A percentile compares a stretch with the other conserved stretches of the same genome.
These are phyloP conservation scores for Melanotaenia boesemani DNA, from an alignment of 2,797 vertebrate species.

Conservation along the genomic window DNA sequence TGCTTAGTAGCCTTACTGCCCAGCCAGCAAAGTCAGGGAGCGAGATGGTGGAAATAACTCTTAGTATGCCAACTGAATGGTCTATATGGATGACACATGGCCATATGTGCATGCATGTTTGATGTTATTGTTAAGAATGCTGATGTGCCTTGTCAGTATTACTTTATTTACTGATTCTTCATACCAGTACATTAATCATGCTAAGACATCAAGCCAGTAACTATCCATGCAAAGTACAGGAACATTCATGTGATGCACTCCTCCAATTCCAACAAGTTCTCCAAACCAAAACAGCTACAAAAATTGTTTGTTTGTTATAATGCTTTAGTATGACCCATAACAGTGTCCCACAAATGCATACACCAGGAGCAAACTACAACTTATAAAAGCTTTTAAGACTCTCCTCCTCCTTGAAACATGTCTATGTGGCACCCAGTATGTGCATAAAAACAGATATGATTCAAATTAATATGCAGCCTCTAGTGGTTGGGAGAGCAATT, in stretches of 20 bases:
- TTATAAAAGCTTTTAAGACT: too few species aligned
- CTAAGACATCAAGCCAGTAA: neutral
- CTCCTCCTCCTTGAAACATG: too few species aligned
- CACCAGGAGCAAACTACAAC: too few species aligned
- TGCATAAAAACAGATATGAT: too few species aligned
- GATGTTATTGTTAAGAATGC: slow-evolving; percentile 6
- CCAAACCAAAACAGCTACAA: neutral
- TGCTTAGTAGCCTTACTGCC: slow-evolving; percentile 87
- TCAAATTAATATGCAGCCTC: too few species aligned
- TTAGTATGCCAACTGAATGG: slow-evolving; percentile 68
- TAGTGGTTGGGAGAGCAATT: too few species aligned
- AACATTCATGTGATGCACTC: neutral
- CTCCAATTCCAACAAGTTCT: neutral
- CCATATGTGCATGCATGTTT: slow-evolving; percentile 11
- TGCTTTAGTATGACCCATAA: too few species aligned
- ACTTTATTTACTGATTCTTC: slow-evolving; percentile 29
- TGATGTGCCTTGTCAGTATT: slow-evolving; percentile 27
- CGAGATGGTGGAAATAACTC: slow-evolving; percentile 80
- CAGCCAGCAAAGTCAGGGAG: slow-evolving; percentile 84
- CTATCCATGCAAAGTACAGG: neutral
- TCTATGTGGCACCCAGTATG: too few species aligned
- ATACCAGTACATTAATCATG: neutral
- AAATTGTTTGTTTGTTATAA: too few species aligned
- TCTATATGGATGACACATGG: slow-evolving; percentile 10
- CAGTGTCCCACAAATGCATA: too few species aligned